Evolutionary conservation across 2,797 vertebrate species (phyloP), one percentile per base, ranked within the genome.

Genomic region (Channa striata): DNA sequence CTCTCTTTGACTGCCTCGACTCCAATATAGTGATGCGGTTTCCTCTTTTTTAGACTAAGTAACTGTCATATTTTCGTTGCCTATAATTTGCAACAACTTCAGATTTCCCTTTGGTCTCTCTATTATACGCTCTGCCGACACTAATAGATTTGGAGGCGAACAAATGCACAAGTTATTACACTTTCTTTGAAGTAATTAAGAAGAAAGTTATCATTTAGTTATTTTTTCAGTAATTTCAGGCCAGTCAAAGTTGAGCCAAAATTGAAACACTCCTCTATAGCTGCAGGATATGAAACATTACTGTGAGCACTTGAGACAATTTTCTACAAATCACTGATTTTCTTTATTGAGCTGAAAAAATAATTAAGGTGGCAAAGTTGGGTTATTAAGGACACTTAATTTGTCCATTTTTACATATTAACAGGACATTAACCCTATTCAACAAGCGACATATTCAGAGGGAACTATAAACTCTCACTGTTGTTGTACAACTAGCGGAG

Each of bases 1-100:
- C 44, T 76, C 46, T 57, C 57, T 74, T 78, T 77, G 48, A 74
- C 44, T 67, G 17, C 58, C 37, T 56, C 20, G 16, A 6, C 52
- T 61, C n/a, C 19, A 51, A 46, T 70, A 49, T 62, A 59, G 60
- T 33, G 23, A 59, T 66, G n/a, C 36, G 68, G n/a, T 51, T 68
- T 67, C 72, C 23, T 42, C 34, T 50, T 63, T 51, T 52, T 67
- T 47, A 21, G 48, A 68, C 23, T 42, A 37, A 81, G 30, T 49
- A 30, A 63, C 42, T 57, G 58, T 40, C 5, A 17, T 53, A 47
- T 53, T 60, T 23, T 54, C 34, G 63, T 25, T 20, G 16, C 36
- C 37, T 64, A 4, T 65, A 20, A n/a, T 40, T 69, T 37, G 56
- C 17, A 37, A 44, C 37, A 33, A 17, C 19, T 36, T 23, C 25